These are phyloP conservation scores for Tiaroga cobitis DNA, from an alignment of 2,797 vertebrate genomes.

Conservation along the genomic window DNA sequence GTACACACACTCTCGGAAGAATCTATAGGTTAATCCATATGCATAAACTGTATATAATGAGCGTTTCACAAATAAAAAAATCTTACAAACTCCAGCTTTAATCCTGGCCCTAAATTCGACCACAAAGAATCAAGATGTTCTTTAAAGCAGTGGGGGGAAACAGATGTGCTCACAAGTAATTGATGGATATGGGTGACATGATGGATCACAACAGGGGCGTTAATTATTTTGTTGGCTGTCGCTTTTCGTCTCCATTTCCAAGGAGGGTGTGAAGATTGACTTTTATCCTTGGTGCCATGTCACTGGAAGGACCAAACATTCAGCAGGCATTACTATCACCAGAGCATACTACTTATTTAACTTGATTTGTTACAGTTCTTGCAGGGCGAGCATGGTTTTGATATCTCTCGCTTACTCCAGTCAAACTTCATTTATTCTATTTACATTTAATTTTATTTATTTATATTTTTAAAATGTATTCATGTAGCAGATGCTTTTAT, in stretches of 20 bases:
- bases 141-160: conserved; percentile 44
- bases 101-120: conserved; percentile 27
- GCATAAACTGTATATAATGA: neutral
- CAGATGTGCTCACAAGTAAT: conserved; percentile 45
- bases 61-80: conserved; percentile 13
- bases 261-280: conserved; percentile 43
- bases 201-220: conserved; percentile 44
- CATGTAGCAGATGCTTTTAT: neutral
- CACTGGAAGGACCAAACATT: conserved; percentile 23
- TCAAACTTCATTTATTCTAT: conserved; percentile 3
- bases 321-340: conserved; percentile 3
- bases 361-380: conserved; percentile 16
- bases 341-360: neutral
- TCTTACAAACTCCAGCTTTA: neutral
- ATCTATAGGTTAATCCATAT: neutral
- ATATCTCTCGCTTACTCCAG: neutral
- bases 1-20: neutral
- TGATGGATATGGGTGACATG: conserved; percentile 48
- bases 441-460: neutral
- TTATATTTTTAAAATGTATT: neutral
- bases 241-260: conserved; percentile 39
- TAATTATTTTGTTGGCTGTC: conserved; percentile 57
- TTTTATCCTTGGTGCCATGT: conserved; percentile 45
- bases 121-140: conserved; percentile 38
- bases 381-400: neutral